Evolutionary conservation across 2,888 invertebrate genomes (phyloP), one percentile per base, ranked within the genome.

Genomic region (Pediacus dermestoides): DNA sequence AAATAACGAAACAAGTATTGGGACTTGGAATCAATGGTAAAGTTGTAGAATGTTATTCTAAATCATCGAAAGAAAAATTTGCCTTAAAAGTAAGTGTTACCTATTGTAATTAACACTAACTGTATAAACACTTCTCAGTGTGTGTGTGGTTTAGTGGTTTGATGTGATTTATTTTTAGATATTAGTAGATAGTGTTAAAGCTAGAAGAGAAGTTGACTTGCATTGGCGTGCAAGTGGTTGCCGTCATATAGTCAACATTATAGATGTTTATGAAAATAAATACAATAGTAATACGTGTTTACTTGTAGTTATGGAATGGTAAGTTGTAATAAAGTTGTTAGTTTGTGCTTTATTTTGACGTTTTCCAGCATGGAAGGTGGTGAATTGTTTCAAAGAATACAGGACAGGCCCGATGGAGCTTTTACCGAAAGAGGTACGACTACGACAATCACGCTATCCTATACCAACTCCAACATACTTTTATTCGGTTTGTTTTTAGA

Each of bases 301-400:
- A 2, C 77, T 99, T 4, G 92, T 99, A 21, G 87, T 99, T n/a
- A 99, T 99, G 97, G 99, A 99, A 77, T 94, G 95, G 88, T 88
- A 70, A 69, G 71, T 53, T 22, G 12, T 25, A 7, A 7, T 14
- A 11, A 10, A 26, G 3, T 22, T 2, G 12, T 34, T 22, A 4
- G 15, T 11, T 30, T 13, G 9, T n/a, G 9, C 10, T n/a, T 10
- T 26, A 7, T 4, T 26, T n/a, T n/a, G n/a, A n/a, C n/a, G n/a
- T 37, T 25, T 61, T 70, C 44, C 55, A 85, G 86, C 60, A 97
- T 99, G 97, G 92, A 91, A 67, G 97, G 97, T 2, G 97, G 97
- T 1, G 97, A 99, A 68, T 75, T 99, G 41, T 99, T 99, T 73
- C 88, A 90, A 66, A 78, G 95, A 63, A 99, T 99, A 64, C 96